A percentile compares a stretch with the other conserved stretches of the same genome.
These are phyloP conservation scores for Palythoa caribaeorum DNA, from an alignment of 92 coral and sea anemone genomes.

Conservation along the genomic window DNA sequence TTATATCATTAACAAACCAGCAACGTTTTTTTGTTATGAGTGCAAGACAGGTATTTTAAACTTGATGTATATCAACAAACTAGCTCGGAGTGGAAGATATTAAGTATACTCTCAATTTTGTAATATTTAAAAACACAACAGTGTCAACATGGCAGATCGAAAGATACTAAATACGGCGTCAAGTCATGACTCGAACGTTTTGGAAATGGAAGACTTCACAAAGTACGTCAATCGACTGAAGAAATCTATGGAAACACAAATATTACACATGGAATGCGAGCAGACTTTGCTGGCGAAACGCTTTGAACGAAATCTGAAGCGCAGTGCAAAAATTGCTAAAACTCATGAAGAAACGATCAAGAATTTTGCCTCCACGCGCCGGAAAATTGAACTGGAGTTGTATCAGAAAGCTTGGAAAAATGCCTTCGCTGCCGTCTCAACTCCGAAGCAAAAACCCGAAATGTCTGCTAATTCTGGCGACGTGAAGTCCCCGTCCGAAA, in stretches of 20 bases:
- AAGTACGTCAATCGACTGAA: conserved; percentile 68
- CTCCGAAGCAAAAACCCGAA: background rate
- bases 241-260: conserved; percentile 68
- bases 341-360: conserved; percentile 70
- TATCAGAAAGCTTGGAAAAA: conserved; percentile 32
- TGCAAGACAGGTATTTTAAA: too few species aligned
- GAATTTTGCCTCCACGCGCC: conserved; percentile 64
- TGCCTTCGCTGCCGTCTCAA: conserved; percentile 22
- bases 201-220: conserved; percentile 69
- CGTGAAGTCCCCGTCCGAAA: conserved; percentile 48
- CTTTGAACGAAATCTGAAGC: conserved; percentile 71
- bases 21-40: too few species aligned
- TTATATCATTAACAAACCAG: background rate
- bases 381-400: conserved; percentile 49
- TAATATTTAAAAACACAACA: background rate
- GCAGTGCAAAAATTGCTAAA: conserved; percentile 79
- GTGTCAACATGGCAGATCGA: conserved; percentile 70
- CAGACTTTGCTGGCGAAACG: conserved; percentile 76
- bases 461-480: background rate
- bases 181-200: conserved; percentile 76
- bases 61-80: too few species aligned
- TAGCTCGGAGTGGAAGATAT: too few species aligned
- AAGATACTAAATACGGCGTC: conserved; percentile 64
- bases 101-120: background rate
- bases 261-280: conserved; percentile 67